phyloP scores from a whole-genome alignment of 2,888 invertebrate genomes.

The Stomorhina lunata region DNA sequence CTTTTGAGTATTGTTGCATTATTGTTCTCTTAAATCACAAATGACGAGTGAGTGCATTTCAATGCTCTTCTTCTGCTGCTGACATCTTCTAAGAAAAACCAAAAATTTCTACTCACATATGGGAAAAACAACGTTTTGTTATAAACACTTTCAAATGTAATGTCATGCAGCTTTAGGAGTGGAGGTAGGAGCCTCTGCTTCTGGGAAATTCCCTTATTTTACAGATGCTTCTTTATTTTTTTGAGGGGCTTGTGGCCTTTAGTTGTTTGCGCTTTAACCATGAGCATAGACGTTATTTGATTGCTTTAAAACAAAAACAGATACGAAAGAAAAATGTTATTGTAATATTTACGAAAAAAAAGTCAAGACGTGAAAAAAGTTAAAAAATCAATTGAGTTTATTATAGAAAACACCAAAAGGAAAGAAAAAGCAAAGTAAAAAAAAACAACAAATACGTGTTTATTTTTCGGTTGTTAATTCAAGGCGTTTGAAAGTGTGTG shows the following conservation, averaged over 20 bases:
- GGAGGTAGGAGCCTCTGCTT: not conserved
- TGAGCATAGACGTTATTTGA: conserved; percentile 58
- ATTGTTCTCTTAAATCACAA: conserved; percentile 23
- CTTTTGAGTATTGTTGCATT: not conserved
- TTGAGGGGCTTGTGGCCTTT: conserved; percentile 25
- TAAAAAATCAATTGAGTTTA: conserved; percentile 56
- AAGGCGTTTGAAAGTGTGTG: conserved; percentile 1
- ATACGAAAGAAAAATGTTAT: not conserved
- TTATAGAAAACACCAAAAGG: not conserved
- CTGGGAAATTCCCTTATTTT: conserved; percentile 10
- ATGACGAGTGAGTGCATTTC: conserved; percentile 30
- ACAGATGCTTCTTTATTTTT: conserved; percentile 48
- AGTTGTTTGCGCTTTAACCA: conserved; percentile 58
- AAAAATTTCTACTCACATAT: conserved; percentile 10
- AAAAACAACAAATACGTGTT: conserved; percentile 31
- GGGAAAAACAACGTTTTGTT: not conserved
- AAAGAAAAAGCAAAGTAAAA: not conserved
- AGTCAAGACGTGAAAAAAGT: conserved; percentile 2
- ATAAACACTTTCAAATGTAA: not conserved
- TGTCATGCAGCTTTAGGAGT: not conserved
- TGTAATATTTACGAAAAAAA: conserved; percentile 23
- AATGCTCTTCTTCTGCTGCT: conserved; percentile 27
- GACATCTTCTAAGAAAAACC: conserved; percentile 31
- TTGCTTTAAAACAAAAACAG: conserved; percentile 11
- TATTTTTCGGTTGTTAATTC: not conserved